phyloP scores from a whole-genome alignment of 2,888 invertebrate species.

The Noctua pronuba region DNA sequence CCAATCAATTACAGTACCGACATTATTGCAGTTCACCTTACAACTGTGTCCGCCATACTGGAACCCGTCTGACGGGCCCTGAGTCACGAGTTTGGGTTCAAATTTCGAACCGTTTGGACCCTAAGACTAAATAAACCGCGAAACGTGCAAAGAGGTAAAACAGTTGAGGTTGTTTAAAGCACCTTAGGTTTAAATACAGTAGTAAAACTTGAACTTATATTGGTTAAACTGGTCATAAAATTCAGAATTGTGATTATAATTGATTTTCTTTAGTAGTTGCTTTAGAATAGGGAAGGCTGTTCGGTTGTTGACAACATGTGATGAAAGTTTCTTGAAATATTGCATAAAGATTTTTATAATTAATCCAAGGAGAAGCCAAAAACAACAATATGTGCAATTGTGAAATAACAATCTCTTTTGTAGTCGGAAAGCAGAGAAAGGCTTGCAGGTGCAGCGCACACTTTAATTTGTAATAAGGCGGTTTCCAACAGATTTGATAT shows the following conservation, averaged over 20 bases:
- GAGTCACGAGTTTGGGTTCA: conserved; percentile 83
- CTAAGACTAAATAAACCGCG: conserved; percentile 70
- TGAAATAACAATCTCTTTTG: not conserved
- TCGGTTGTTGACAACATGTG: not conserved
- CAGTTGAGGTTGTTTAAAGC: conserved; percentile 53
- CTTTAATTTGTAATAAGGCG: not conserved
- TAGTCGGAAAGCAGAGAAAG: not conserved
- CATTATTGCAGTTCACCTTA: conserved; percentile 66
- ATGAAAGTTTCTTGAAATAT: conserved; percentile 13
- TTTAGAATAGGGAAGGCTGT: not conserved
- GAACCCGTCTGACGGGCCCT: conserved; percentile 80
- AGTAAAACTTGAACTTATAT: conserved; percentile 34
- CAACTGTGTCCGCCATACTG: conserved; percentile 66
- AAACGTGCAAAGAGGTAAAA: conserved; percentile 55
- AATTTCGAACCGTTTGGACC: conserved; percentile 76
- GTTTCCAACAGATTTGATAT: not conserved
- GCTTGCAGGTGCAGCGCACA: not conserved
- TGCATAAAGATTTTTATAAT: not conserved
- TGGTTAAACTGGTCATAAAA: conserved; percentile 30
- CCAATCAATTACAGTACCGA: conserved; percentile 58
- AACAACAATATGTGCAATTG: not conserved
- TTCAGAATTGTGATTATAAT: conserved; percentile 29
- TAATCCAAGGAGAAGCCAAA: conserved; percentile 7
- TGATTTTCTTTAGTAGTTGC: conserved; percentile 19
- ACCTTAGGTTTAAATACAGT: conserved; percentile 41